Evolutionary conservation across 2,797 vertebrate genomes (phyloP).

Genomic region (Diplodus sargus): DNA sequence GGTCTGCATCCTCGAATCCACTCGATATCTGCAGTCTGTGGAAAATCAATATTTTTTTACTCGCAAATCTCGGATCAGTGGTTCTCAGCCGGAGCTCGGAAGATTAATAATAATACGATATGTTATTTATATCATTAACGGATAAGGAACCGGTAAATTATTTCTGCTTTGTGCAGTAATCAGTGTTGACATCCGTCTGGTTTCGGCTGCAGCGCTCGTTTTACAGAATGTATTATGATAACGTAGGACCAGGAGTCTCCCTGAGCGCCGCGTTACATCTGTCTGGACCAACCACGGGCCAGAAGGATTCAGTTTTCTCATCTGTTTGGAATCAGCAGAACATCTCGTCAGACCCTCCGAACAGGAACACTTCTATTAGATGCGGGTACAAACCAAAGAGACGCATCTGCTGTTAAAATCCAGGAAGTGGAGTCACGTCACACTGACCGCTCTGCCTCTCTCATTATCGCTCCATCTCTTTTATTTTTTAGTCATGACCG

Average conservation of each 20-base stretch:
- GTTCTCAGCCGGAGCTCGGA: background rate
- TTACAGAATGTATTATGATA: background rate
- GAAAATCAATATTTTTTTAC: background rate
- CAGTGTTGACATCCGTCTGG: fast-evolving
- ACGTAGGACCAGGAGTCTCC: background rate
- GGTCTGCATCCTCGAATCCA: background rate
- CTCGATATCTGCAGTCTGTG: conserved; percentile 5
- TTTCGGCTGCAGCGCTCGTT: background rate
- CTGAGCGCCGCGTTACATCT: background rate
- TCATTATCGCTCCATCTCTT: background rate
- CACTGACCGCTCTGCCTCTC: background rate
- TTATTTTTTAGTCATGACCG: background rate
- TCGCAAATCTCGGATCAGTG: background rate
- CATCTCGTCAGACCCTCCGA: background rate
- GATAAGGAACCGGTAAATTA: background rate
- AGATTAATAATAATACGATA: background rate
- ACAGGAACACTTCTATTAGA: background rate
- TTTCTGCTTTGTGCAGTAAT: too few relatives aligned
- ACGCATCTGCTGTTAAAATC: background rate
- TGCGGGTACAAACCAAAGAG: background rate
- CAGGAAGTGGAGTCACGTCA: too few relatives aligned
- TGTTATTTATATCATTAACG: background rate
- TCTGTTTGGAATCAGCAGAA: background rate
- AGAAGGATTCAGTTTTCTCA: background rate
- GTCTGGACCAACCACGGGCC: background rate